phyloP scores from a whole-genome alignment of 2,888 invertebrate genomes.

The Bibio marci region DNA sequence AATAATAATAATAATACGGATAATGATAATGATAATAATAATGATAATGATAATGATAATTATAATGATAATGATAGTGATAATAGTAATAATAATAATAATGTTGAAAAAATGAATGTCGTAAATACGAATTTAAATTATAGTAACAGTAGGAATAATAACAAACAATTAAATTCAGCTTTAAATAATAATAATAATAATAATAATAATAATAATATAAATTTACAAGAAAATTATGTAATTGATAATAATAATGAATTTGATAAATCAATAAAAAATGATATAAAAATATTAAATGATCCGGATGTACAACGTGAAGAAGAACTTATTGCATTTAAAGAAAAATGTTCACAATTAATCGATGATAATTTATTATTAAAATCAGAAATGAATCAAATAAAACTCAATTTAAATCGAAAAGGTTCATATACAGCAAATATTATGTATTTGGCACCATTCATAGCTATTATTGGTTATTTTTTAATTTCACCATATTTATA shows the following conservation, averaged over 20 bases:
- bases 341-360: conserved; percentile 22
- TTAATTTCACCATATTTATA: conserved; percentile 15
- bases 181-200: neutral
- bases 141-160: too few species aligned
- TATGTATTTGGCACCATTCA: conserved; percentile 18
- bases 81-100: conserved; percentile 4
- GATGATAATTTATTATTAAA: conserved; percentile 21
- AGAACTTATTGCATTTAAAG: conserved; percentile 27
- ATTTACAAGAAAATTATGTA: too few species aligned
- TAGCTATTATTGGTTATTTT: conserved; percentile 23
- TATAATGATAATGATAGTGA: conserved; percentile 8
- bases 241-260: too few species aligned
- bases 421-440: conserved; percentile 15
- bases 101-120: conserved; percentile 8
- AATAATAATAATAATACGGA: too few species aligned
- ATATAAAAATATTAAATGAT: conserved; percentile 19
- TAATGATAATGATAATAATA: neutral
- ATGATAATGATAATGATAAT: conserved; percentile 7
- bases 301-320: conserved; percentile 22
- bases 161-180: too few species aligned
- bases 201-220: too few species aligned
- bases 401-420: conserved; percentile 14
- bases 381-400: conserved; percentile 19
- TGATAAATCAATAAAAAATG: conserved; percentile 9
- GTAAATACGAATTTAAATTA: too few species aligned